Percentiles rank a stretch among this genome's conserved stretches.
These are phyloP conservation scores for Eustalomyia histrio DNA, from an alignment of 2,888 invertebrate genomes.

Conservation along the genomic window DNA sequence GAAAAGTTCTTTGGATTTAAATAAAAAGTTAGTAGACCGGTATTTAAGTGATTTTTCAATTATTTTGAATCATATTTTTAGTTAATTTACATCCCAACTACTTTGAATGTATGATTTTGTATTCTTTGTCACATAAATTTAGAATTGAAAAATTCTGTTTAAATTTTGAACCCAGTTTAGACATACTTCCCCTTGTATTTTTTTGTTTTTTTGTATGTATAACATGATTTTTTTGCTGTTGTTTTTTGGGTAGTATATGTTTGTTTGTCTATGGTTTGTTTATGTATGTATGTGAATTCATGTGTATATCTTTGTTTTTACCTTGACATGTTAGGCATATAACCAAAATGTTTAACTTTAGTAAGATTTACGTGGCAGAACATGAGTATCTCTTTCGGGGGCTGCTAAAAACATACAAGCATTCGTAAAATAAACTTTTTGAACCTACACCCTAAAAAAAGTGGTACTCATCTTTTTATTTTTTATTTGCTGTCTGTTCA, in stretches of 20 bases:
- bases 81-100: no score
- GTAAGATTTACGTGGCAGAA: background rate
- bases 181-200: slow-evolving; percentile 9
- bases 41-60: no score
- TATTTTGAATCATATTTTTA: no score
- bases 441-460: slow-evolving; percentile 37
- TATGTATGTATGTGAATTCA: background rate
- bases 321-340: slow-evolving; percentile 57
- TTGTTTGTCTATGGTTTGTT: background rate
- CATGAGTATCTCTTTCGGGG: slow-evolving; percentile 12
- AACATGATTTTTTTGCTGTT: slow-evolving; percentile 21
- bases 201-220: slow-evolving; percentile 25
- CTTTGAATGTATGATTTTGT: no score
- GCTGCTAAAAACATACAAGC: slow-evolving; percentile 15
- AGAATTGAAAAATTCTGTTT: no score
- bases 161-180: no score
- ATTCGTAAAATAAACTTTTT: background rate
- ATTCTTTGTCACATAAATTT: no score
- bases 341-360: slow-evolving; percentile 43
- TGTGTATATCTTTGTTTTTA: slow-evolving; percentile 41
- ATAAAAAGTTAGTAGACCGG: no score
- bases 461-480: slow-evolving; percentile 29
- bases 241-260: background rate
- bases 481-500: slow-evolving; percentile 35
- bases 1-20: no score